Percentiles rank a stretch among this genome's conserved stretches.
phyloP scores from a whole-genome alignment of 2,888 invertebrate genomes.

The Arctia plantaginis region DNA sequence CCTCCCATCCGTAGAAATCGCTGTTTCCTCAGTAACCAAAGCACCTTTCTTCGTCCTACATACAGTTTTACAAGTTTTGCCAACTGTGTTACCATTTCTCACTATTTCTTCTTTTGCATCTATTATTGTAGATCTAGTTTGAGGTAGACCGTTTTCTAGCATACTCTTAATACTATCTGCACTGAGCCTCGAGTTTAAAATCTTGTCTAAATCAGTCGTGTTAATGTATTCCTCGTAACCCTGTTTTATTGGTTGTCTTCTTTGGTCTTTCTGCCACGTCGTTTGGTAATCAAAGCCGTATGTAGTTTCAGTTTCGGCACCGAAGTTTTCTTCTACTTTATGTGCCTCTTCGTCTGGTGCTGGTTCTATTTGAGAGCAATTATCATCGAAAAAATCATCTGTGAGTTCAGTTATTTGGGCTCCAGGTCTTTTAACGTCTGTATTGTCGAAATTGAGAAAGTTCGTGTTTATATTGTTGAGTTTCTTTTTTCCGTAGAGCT shows the following conservation, averaged over 20 bases:
- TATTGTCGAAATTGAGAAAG: conserved; percentile 70
- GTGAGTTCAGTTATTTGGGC: conserved; percentile 84
- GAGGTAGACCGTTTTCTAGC: conserved; percentile 80
- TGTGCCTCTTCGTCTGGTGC: conserved; percentile 71
- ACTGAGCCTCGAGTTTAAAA: conserved; percentile 65
- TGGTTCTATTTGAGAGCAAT: conserved; percentile 72
- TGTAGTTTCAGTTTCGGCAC: conserved; percentile 74
- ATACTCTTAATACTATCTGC: conserved; percentile 77
- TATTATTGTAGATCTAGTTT: conserved; percentile 66
- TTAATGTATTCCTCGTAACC: conserved; percentile 76
- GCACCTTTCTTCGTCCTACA: conserved; percentile 78
- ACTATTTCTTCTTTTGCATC: conserved; percentile 76
- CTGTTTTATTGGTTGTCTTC: conserved; percentile 81
- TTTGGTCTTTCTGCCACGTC: conserved; percentile 83
- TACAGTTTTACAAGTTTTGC: conserved; percentile 76
- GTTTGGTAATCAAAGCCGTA: conserved; percentile 75
- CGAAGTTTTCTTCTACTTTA: conserved; percentile 60
- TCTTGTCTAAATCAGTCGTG: conserved; percentile 76
- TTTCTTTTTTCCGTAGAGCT: conserved; percentile 90
- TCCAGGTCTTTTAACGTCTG: conserved; percentile 78
- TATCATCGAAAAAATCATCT: conserved; percentile 81
- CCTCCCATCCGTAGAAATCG: conserved; percentile 78
- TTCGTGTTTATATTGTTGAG: conserved; percentile 70
- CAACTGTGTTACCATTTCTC: conserved; percentile 76
- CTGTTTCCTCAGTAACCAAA: conserved; percentile 80